Evolutionary conservation across 2,797 vertebrate species (phyloP).

Genomic region (Gymnodraco acuticeps): DNA sequence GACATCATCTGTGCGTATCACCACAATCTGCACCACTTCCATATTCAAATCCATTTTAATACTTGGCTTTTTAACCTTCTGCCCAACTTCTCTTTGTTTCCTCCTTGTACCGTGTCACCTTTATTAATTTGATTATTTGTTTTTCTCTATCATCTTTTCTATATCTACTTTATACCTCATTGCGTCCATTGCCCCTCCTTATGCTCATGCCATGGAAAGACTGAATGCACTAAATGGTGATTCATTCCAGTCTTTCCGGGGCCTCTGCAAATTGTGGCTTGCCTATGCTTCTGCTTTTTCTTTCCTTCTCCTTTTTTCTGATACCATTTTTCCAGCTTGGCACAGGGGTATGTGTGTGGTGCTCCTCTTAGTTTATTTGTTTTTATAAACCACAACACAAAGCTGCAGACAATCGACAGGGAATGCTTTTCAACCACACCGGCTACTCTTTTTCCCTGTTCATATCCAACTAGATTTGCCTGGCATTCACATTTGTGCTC

Average conservation of each 20-base stretch:
- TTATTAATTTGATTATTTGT: slow-evolving; percentile 10
- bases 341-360: slow-evolving; percentile 48
- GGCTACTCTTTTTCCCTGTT: slow-evolving; percentile 32
- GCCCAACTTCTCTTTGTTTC: neutral
- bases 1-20: slow-evolving; percentile 53
- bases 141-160: slow-evolving; percentile 33
- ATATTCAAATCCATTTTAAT: slow-evolving; percentile 38
- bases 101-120: slow-evolving; percentile 20
- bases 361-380: slow-evolving; percentile 55
- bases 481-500: slow-evolving; percentile 56
- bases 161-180: slow-evolving; percentile 39
- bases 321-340: slow-evolving; percentile 63
- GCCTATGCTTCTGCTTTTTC: slow-evolving; percentile 76
- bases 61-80: neutral
- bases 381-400: slow-evolving; percentile 49
- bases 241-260: slow-evolving; percentile 75
- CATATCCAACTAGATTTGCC: slow-evolving; percentile 35
- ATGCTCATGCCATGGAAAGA: slow-evolving; percentile 70
- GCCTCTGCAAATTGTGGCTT: slow-evolving; percentile 66
- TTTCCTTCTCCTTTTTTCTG: slow-evolving; percentile 62
- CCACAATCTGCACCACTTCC: slow-evolving; percentile 62
- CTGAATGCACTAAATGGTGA: slow-evolving; percentile 68
- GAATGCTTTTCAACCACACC: slow-evolving; percentile 49
- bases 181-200: slow-evolving; percentile 26
- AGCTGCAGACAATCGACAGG: slow-evolving; percentile 43